Evolutionary conservation across 2,888 invertebrate genomes (phyloP), one percentile per base, ranked within the genome.

Genomic region (Parelbella ahira): DNA sequence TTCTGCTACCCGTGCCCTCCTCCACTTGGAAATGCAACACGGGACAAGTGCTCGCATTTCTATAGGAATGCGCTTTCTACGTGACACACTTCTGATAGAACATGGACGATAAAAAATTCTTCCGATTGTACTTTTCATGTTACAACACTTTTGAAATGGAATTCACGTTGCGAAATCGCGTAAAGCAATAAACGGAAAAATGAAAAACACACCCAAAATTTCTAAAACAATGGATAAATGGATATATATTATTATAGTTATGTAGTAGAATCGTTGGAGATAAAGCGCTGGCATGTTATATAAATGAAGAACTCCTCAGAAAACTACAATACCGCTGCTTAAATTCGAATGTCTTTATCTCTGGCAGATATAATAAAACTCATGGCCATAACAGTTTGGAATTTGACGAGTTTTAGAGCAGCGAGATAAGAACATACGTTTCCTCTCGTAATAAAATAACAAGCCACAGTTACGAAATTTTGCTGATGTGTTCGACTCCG

Each of bases 21-120:
- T 32, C 33, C 27, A 41, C 27, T 34, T 42, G 28, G 34, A 21
- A 42, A 42, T 42, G 41, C 41, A 42, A 34, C 21, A 34, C 41
- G 18, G 28, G 33, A 11, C 13, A 11, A 42, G 15, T 28, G 28
- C 23, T 21, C 20, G 28, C 13, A 42, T 42, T 42, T 42, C 27
- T 34, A 42, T 34, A 42, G 13, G 28, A 42, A 34, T 34, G 41
- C 34, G 28, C 34, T 42, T 23, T 28, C 27, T 42, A 42, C 41
- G 41, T 41, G 41, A 42, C 21, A 34, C 34, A 34, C 27, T 41
- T 42, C 15, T 28, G 33, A 27, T 34, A 15, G 28, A 12, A 32
- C 21, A 25, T 34, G 24, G 1, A 15, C 8, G n/a, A 23, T 34
- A 27, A 32, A 25, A 36, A 8, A 19, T 13, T 2, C 10, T 29